phyloP scores from a whole-genome alignment of 2,888 invertebrate genomes.

The Rhagonycha fulva region DNA sequence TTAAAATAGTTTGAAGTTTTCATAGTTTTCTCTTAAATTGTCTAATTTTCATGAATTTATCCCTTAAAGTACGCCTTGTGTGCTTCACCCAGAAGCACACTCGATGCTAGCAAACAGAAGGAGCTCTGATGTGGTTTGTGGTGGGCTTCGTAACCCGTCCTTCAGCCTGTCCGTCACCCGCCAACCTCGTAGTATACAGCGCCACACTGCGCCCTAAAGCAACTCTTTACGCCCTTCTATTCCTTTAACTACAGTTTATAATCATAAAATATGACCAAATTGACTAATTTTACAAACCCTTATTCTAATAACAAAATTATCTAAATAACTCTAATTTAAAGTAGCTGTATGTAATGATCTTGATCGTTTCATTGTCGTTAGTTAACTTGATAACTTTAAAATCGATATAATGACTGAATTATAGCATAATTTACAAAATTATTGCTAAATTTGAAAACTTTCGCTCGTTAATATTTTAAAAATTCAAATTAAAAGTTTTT shows the following conservation, averaged over 20 bases:
- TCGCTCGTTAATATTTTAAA: background rate
- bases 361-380: background rate
- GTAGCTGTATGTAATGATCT: background rate
- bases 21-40: conserved; percentile 2
- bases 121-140: conserved; percentile 53
- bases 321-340: background rate
- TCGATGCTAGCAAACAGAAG: conserved; percentile 44
- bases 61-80: conserved; percentile 26
- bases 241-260: conserved; percentile 28
- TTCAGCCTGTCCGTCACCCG: conserved; percentile 48
- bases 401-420: background rate
- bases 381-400: background rate
- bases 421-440: background rate
- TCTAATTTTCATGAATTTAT: conserved; percentile 21
- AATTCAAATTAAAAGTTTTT: background rate
- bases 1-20: background rate
- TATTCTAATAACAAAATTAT: background rate
- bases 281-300: conserved; percentile 26
- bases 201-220: conserved; percentile 26
- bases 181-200: conserved; percentile 26
- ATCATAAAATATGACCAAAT: conserved; percentile 30
- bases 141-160: conserved; percentile 51
- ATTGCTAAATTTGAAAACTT: background rate
- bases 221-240: conserved; percentile 28
- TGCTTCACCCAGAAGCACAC: conserved; percentile 30